Conservation (phyloP, 1,140 invertebrate genomes). For the Atta cephalotes region DNA sequence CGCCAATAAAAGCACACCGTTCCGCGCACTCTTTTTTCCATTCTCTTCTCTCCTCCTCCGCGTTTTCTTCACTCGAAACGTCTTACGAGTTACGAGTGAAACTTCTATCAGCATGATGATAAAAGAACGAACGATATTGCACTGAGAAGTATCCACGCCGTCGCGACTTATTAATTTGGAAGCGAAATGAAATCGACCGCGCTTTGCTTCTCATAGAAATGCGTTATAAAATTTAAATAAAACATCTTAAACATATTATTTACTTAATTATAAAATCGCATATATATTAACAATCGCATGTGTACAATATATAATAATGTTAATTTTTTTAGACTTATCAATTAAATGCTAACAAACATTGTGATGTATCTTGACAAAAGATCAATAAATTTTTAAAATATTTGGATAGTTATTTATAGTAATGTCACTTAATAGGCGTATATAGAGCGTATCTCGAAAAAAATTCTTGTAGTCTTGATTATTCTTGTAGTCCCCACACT, state of each 20-base stretch:
- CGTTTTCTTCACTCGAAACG: constrained; percentile 20
- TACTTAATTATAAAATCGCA: neutral
- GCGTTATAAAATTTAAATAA: neutral
- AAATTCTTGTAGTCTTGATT: constrained; percentile 10
- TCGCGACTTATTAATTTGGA: constrained; percentile 36
- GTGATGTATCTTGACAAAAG: neutral
- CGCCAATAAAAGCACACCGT: constrained; percentile 70
- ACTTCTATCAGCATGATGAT: constrained; percentile 24
- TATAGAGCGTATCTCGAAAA: neutral
- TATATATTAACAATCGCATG: neutral
- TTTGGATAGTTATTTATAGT: neutral
- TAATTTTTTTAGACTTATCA: neutral
- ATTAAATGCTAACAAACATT: neutral
- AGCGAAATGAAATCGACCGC: constrained; percentile 27
- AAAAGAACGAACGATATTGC: constrained; percentile 36
- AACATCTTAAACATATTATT: neutral
- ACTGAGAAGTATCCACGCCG: constrained; percentile 23
- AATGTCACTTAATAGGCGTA: neutral
- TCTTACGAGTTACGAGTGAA: constrained; percentile 29
- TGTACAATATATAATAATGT: neutral
- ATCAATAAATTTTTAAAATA: neutral
- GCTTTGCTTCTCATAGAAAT: neutral
- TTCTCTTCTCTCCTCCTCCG: constrained; percentile 2
- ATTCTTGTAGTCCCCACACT: neutral
- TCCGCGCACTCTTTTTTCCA: constrained; percentile 37